Evolutionary conservation across 2,113 vertebrate species (phyloP).

Genomic region (Nannobrachium achirus): DNA sequence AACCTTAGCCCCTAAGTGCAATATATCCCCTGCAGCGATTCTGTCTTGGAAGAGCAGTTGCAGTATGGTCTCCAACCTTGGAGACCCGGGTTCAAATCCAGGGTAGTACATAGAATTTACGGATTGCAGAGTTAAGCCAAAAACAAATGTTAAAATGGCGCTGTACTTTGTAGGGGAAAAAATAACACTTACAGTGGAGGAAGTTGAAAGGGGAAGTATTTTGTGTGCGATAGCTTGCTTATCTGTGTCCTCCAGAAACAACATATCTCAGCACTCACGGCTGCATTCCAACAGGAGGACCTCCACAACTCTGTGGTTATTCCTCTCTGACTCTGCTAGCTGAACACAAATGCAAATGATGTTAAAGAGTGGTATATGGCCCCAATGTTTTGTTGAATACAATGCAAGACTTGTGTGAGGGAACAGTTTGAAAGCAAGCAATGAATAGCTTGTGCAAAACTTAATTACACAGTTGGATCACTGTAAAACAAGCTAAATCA

Average conservation of each 20-base stretch:
- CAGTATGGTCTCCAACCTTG: too few relatives aligned
- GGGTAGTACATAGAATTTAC: too few relatives aligned
- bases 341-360: conserved; percentile 32
- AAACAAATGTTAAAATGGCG: background rate
- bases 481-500: too few relatives aligned
- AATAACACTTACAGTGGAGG: background rate
- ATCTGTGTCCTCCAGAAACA: conserved; percentile 58
- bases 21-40: too few relatives aligned
- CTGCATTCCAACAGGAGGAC: conserved; percentile 61
- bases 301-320: conserved; percentile 37
- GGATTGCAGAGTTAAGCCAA: too few relatives aligned
- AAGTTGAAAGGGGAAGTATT: conserved; percentile 5
- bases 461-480: too few relatives aligned
- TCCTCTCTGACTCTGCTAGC: conserved; percentile 28
- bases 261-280: conserved; percentile 23
- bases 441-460: too few relatives aligned
- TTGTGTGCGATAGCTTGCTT: conserved; percentile 38
- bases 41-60: too few relatives aligned
- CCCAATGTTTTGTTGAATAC: background rate
- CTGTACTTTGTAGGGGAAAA: conserved; percentile 17
- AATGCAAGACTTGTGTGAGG: conserved; percentile 7
- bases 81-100: too few relatives aligned
- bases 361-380: background rate
- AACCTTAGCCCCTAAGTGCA: too few relatives aligned
- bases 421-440: background rate